A percentile compares a stretch with the other conserved stretches of the same genome.
Conservation (phyloP, 2,888 invertebrate genomes). For the Unio pictorum region DNA sequence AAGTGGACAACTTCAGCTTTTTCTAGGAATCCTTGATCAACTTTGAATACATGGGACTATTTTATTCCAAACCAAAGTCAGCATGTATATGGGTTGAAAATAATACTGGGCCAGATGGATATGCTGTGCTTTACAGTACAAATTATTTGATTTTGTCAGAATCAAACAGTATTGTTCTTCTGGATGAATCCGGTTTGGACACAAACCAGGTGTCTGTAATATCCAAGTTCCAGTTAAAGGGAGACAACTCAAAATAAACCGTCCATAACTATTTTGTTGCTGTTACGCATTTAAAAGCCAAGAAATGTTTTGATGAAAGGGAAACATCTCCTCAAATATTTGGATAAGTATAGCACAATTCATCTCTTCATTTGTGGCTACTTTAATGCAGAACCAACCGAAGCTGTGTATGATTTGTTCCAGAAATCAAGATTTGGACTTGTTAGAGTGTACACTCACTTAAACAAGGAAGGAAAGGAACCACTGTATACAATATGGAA, state of each 20-base stretch:
- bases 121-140: conserved; percentile 81
- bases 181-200: conserved; percentile 12
- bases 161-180: conserved; percentile 45
- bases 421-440: conserved; percentile 51
- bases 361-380: conserved; percentile 82
- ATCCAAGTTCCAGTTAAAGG: conserved; percentile 65
- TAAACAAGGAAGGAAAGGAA: conserved; percentile 73
- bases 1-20: conserved; percentile 82
- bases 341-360: conserved; percentile 31
- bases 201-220: conserved; percentile 76
- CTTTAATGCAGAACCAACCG: conserved; percentile 83
- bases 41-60: conserved; percentile 80
- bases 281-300: conserved; percentile 84
- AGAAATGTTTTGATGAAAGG: conserved; percentile 74
- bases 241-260: conserved; percentile 63
- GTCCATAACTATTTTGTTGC: conserved; percentile 79
- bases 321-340: conserved; percentile 24
- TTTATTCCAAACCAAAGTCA: conserved; percentile 83
- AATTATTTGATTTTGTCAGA: conserved; percentile 77
- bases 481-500: conserved; percentile 86
- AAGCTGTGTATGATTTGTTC: conserved; percentile 80
- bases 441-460: conserved; percentile 66
- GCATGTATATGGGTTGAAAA: conserved; percentile 79
- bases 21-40: conserved; percentile 77
- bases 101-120: conserved; percentile 85